Evolutionary conservation across 2,888 invertebrate species (phyloP).

Genomic region (Cephus pulcher): DNA sequence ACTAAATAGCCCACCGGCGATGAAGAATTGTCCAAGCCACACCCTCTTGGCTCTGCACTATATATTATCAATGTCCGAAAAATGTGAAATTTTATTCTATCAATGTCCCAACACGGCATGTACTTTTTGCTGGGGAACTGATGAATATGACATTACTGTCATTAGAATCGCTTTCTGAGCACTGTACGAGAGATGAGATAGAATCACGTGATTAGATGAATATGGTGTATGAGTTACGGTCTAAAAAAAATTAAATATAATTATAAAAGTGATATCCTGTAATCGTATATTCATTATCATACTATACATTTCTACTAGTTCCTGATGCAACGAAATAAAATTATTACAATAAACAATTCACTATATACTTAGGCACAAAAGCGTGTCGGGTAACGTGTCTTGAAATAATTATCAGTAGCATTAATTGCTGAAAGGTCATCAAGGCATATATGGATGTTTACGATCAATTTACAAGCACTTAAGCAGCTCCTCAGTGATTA

Average conservation of each 20-base stretch:
- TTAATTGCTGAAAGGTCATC: background rate
- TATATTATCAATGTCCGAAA: background rate
- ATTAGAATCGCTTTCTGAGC: background rate
- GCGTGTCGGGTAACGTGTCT: background rate
- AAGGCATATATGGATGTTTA: background rate
- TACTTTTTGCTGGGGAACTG: background rate
- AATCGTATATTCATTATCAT: background rate
- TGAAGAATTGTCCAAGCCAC: slow-evolving; percentile 8
- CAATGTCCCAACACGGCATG: background rate
- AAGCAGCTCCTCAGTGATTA: background rate
- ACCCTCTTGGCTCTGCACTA: background rate
- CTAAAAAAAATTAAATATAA: background rate
- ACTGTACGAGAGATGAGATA: background rate
- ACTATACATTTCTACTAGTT: background rate
- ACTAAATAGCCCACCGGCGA: slow-evolving; percentile 4
- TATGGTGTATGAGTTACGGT: background rate
- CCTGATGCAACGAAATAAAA: background rate
- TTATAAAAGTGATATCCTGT: background rate
- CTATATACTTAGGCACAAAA: background rate
- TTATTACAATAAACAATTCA: background rate
- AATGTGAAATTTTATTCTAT: background rate
- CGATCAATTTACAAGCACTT: background rate
- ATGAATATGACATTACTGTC: background rate
- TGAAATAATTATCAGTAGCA: background rate
- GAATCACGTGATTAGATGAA: background rate